Evolutionary conservation across 1,140 invertebrate genomes (phyloP), one percentile per base, ranked within the genome.

Genomic region (Meloidogyne hapla): DNA sequence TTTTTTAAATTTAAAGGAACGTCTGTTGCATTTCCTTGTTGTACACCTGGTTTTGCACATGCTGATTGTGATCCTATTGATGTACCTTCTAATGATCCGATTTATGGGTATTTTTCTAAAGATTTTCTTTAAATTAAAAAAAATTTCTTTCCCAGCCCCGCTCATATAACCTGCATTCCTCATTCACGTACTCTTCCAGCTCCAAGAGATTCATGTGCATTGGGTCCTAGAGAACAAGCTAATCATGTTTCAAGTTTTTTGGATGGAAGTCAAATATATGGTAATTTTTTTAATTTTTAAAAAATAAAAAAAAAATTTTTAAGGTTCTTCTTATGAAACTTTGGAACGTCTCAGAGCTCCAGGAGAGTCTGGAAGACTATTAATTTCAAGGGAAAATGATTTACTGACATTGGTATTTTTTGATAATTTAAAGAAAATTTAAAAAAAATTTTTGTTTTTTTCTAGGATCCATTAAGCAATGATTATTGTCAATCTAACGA

Each of bases 191-290:
- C 84, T 15, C 68, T 85, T 12, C 74, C 83, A 10, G 84, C 85
- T 38, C 79, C 83, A n/a, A 68, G 79, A 13, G 63, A 76, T 15
- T 68, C 81, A n/a, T 86, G 85, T 73, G 48, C 40, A 26, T 73
- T 86, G 80, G 94, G 94, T 18, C 92, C 94, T 0, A 90, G 94
- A 76, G 93, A 96, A 82, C 94, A 96, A 89, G 91, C 94, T 4
- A 96, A 96, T 88, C 93, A 95, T 84, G 94, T 95, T 83, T 93
- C 94, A 0, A 93, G 92, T 0, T 96, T 92, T 86, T 89, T 96
- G 45, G 94, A 96, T 84, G 92, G 89, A 0, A 95, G 93, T 0
- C 91, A 92, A 12, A 88, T 96, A 63, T 96, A 96, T 86, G 94
- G 94, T 0, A n/a, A n/a, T 26, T 28, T 75, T 40, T 18, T 64